A percentile compares a stretch with the other conserved stretches of the same genome.
phyloP scores from a whole-genome alignment of 1,140 invertebrate species.

The Drosophila ananassae region DNA sequence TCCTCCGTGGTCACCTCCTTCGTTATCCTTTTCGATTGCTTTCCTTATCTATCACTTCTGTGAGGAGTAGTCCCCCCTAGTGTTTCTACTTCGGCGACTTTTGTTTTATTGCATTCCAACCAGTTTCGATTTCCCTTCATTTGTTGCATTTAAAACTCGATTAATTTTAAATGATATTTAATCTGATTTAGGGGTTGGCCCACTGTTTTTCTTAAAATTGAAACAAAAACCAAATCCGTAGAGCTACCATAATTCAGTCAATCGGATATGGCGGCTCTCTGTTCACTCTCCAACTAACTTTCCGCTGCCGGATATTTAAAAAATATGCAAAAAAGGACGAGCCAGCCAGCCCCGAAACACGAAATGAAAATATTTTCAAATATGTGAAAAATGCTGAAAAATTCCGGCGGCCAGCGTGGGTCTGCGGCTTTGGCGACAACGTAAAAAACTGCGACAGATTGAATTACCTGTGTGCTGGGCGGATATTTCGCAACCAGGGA shows the following conservation, averaged over 20 bases:
- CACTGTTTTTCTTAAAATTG: not conserved
- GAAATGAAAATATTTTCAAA: conserved; percentile 71
- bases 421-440: conserved; percentile 33
- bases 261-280: conserved; percentile 41
- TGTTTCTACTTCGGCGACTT: conserved; percentile 20
- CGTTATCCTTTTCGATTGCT: conserved; percentile 69
- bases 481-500: not conserved
- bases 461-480: conserved; percentile 62
- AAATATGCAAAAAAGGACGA: conserved; percentile 1
- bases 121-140: conserved; percentile 76
- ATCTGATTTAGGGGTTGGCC: conserved; percentile 42
- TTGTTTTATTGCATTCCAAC: conserved; percentile 79
- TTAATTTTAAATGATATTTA: conserved; percentile 82
- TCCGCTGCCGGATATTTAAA: conserved; percentile 50
- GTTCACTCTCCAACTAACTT: conserved; percentile 20
- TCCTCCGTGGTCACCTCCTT: conserved; percentile 20
- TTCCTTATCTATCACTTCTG: conserved; percentile 51
- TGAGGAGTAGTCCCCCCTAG: not conserved
- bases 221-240: not conserved
- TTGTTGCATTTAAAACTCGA: conserved; percentile 79
- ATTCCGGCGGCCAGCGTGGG: conserved; percentile 22
- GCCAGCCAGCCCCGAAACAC: conserved; percentile 27
- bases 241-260: conserved; percentile 47
- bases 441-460: conserved; percentile 76
- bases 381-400: conserved; percentile 74